A percentile compares a stretch with the other conserved stretches of the same genome.
Evolutionary conservation across 2,797 vertebrate genomes (phyloP).

Genomic region (Threskiornis aethiopicus): DNA sequence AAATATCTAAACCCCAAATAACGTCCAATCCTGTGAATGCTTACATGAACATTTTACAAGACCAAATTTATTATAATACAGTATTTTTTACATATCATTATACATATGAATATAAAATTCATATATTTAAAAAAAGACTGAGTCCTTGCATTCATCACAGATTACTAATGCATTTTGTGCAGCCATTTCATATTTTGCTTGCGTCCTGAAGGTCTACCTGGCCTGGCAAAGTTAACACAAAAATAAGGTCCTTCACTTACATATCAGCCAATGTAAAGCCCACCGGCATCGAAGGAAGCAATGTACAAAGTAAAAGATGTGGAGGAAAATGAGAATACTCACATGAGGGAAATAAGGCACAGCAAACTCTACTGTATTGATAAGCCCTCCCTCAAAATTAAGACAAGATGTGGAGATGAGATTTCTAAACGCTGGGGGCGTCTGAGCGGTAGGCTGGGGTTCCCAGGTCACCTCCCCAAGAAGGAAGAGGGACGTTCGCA

Average conservation of each 20-base stretch:
- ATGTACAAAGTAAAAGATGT: fast-evolving
- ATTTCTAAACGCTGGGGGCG: not conserved
- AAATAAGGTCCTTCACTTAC: not conserved
- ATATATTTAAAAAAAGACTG: not conserved
- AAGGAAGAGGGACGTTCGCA: not conserved
- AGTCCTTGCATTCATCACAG: not conserved
- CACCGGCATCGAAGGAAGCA: not conserved
- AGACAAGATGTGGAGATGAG: not conserved
- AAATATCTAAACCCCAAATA: not conserved
- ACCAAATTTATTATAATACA: not conserved
- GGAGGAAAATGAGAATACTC: not conserved
- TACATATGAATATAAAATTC: not conserved
- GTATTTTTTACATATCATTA: not conserved
- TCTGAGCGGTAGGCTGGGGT: not conserved
- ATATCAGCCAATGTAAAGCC: not conserved
- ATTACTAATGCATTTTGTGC: not conserved
- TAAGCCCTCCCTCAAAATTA: not conserved
- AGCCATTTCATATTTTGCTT: not conserved
- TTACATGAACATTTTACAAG: not conserved
- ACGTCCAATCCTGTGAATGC: not conserved
- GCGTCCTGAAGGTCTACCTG: not conserved
- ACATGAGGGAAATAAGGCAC: not conserved
- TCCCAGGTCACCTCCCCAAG: not conserved
- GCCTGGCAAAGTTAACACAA: not conserved
- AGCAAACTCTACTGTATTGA: not conserved